phyloP scores from a whole-genome alignment of 1,140 invertebrate species.

The Ptiloglossa arizonensis region DNA sequence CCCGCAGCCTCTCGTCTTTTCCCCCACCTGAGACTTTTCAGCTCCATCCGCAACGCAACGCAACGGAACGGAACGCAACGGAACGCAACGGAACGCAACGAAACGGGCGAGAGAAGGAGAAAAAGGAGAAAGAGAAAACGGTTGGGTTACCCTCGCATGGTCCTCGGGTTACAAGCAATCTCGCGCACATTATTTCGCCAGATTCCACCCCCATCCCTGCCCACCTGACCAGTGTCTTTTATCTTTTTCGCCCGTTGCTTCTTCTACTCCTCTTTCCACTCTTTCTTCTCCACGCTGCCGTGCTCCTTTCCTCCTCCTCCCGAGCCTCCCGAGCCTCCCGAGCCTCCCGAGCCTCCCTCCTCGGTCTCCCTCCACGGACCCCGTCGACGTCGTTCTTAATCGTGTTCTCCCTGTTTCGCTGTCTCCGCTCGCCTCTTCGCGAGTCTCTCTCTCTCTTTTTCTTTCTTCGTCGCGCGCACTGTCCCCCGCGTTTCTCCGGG shows the following conservation, averaged over 20 bases:
- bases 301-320: background rate
- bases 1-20: background rate
- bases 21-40: conserved; percentile 10
- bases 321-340: too few species aligned
- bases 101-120: conserved; percentile 15
- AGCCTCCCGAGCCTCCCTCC: too few species aligned
- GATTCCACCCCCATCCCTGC: conserved; percentile 52
- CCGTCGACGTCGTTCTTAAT: conserved; percentile 22
- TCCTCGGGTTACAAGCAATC: conserved; percentile 80
- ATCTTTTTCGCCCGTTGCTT: conserved; percentile 25
- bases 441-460: conserved; percentile 24
- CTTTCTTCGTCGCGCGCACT: conserved; percentile 43
- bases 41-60: conserved; percentile 21
- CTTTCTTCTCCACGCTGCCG: background rate
- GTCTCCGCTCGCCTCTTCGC: background rate
- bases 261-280: conserved; percentile 15
- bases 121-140: conserved; percentile 55
- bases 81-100: too few species aligned
- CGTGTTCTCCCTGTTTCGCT: conserved; percentile 27
- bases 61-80: too few species aligned
- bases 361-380: too few species aligned
- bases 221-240: conserved; percentile 14
- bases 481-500: conserved; percentile 32
- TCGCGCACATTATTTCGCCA: conserved; percentile 77
- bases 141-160: conserved; percentile 75